Evolutionary conservation across 2,888 invertebrate genomes (phyloP), one percentile per base, ranked within the genome.

Genomic region (Leptinotarsa haldemani): DNA sequence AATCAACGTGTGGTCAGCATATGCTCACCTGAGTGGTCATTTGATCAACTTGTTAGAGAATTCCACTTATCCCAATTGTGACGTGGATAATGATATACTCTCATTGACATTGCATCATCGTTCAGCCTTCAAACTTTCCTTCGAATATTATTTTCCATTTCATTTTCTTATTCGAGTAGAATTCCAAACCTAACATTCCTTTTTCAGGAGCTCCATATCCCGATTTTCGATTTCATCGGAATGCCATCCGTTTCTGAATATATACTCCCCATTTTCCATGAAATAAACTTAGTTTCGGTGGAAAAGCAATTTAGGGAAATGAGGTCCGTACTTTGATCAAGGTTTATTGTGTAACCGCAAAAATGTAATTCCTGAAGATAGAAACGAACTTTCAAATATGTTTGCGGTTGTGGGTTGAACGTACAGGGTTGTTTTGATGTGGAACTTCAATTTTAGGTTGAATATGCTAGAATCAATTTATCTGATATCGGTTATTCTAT

Each of bases 251-350:
- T 13, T 12, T 13, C 22, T 30, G 61, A 61, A 40, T 61, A 40
- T 25, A 16, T 40, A 30, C 30, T 1, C 1, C 16, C 61, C 61
- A 22, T 61, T 61, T 61, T 30, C 30, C 30, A n/a, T 15, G 61
- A 61, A 18, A 61, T n/a, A 1, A 16, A 9, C 30, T 30, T 16
- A 30, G 40, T 30, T n/a, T 61, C 16, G n/a, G 61, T 40, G 61
- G 20, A 61, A 61, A 30, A 18, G 61, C 61, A 61, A 61, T 61
- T 40, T 16, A 25, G 30, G 40, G 12, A 61, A 61, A 61, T 61
- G 61, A 61, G 40, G 61, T 61, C 61, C 40, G 61, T 16, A 61
- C 61, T 40, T 61, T 61, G 61, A 61, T 61, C 30, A n/a, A 40
- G 18, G 40, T 61, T 40, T 30, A 61, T 61, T 61, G 61, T 61